A percentile compares a stretch with the other conserved stretches of the same genome.
Conservation (phyloP, 2,113 vertebrate species). For the Cyanocitta stelleri region DNA sequence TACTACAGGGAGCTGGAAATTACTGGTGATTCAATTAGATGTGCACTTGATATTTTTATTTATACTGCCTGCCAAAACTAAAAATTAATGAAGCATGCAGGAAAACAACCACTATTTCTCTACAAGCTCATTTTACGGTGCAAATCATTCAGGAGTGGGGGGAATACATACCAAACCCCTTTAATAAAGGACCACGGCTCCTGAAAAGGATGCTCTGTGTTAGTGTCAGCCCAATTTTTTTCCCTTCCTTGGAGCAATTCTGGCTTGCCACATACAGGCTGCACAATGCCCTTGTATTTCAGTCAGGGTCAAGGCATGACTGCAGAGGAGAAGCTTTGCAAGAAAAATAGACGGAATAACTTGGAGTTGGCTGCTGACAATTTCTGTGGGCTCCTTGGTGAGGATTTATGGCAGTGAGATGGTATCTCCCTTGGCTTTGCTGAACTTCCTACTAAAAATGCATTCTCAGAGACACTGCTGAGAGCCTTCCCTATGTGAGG, state of each 20-base stretch:
- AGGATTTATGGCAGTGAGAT: neutral
- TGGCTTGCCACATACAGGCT: neutral
- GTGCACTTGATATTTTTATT: slow-evolving; percentile 62
- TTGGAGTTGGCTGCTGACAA: neutral
- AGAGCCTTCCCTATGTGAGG: neutral
- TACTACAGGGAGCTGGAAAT: slow-evolving; percentile 53
- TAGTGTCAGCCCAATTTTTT: neutral
- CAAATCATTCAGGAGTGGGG: slow-evolving; percentile 58
- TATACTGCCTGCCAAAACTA: slow-evolving; percentile 68
- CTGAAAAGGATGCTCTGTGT: slow-evolving; percentile 18
- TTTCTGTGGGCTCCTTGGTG: neutral
- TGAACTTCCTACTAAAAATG: neutral
- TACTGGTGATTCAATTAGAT: slow-evolving; percentile 70
- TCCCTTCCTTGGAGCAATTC: neutral
- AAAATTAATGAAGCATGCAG: slow-evolving; percentile 73
- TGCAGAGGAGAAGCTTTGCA: neutral
- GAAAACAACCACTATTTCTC: slow-evolving; percentile 66
- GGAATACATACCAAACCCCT: slow-evolving; percentile 37
- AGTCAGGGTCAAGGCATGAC: slow-evolving; percentile 1
- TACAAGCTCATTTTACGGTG: slow-evolving; percentile 60
- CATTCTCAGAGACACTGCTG: fast-evolving
- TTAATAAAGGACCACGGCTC: slow-evolving; percentile 37
- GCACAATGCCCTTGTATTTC: neutral
- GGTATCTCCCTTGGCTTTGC: neutral
- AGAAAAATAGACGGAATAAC: neutral